Percentiles rank a stretch among this genome's conserved stretches.
These are phyloP conservation scores for Trichogramma dendrolimi DNA, from an alignment of 2,888 invertebrate genomes.

Conservation along the genomic window DNA sequence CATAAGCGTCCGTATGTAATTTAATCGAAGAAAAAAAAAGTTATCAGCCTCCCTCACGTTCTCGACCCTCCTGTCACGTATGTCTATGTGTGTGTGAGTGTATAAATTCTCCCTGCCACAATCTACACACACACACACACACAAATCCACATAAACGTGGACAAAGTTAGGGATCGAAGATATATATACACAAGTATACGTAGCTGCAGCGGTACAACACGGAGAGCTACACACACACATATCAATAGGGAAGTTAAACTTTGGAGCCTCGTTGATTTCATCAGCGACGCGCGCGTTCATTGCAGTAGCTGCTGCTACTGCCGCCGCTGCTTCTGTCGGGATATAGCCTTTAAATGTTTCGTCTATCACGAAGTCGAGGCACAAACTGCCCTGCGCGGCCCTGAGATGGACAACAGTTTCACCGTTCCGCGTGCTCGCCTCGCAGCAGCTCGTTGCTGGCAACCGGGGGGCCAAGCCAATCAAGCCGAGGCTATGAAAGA, in stretches of 20 bases:
- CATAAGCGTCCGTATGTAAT: no score
- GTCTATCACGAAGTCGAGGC: slow-evolving; percentile 35
- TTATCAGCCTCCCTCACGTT: no score
- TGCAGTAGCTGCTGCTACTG: slow-evolving; percentile 47
- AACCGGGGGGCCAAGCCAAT: slow-evolving; percentile 45
- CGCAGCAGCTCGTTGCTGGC: slow-evolving; percentile 9
- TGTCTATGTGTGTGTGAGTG: not conserved
- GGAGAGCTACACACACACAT: not conserved
- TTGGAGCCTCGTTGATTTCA: slow-evolving; percentile 42
- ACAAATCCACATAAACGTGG: not conserved
- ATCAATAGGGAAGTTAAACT: no score
- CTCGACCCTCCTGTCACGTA: no score
- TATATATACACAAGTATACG: not conserved
- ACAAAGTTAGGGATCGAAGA: no score
- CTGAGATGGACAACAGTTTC: slow-evolving; percentile 43
- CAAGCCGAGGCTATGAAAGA: slow-evolving; percentile 50
- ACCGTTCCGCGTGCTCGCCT: slow-evolving; percentile 16
- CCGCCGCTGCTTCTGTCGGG: slow-evolving; percentile 41
- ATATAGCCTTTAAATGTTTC: slow-evolving; percentile 45
- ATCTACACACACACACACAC: not conserved
- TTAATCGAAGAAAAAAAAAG: no score
- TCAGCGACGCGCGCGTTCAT: slow-evolving; percentile 36
- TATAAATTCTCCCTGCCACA: no score
- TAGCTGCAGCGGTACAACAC: not conserved
- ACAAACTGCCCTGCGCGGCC: not conserved